Percentiles rank a stretch among this genome's conserved stretches.
phyloP scores from a whole-genome alignment of 2,888 invertebrate genomes.

The Noctua comes region DNA sequence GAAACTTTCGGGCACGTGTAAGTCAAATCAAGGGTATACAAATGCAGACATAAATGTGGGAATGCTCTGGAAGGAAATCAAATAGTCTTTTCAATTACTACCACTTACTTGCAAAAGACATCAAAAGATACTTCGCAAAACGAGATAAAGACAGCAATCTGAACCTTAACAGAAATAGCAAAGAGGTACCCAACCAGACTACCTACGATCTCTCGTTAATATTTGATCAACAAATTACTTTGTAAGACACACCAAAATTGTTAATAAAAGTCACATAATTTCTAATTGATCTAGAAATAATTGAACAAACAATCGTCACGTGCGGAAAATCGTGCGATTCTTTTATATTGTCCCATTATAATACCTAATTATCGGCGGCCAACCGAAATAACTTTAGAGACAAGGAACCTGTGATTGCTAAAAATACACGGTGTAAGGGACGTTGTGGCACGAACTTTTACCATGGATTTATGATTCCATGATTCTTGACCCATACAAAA shows the following conservation, averaged over 20 bases:
- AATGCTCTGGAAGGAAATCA: slow-evolving; percentile 1
- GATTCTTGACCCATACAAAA: background rate
- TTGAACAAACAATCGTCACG: slow-evolving; percentile 22
- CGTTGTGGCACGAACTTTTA: background rate
- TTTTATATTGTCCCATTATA: slow-evolving; percentile 16
- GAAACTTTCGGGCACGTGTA: background rate
- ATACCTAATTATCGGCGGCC: slow-evolving; percentile 4
- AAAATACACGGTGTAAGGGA: background rate
- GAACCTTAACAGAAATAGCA: slow-evolving; percentile 5
- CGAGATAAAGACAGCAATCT: slow-evolving; percentile 6
- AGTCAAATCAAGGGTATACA: background rate
- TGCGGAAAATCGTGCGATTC: background rate
- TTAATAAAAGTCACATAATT: slow-evolving; percentile 31
- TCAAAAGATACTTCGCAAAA: slow-evolving; percentile 2
- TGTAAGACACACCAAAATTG: background rate
- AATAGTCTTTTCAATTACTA: slow-evolving; percentile 21
- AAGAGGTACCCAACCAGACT: background rate
- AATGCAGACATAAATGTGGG: background rate
- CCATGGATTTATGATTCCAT: background rate
- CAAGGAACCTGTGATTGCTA: background rate
- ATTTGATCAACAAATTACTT: slow-evolving; percentile 19
- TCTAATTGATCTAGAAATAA: slow-evolving; percentile 40
- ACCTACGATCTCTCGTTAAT: slow-evolving; percentile 10
- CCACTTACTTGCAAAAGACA: slow-evolving; percentile 3
- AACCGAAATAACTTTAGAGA: slow-evolving; percentile 11